phyloP scores from a whole-genome alignment of 2,113 vertebrate species.

The Alces alces region DNA sequence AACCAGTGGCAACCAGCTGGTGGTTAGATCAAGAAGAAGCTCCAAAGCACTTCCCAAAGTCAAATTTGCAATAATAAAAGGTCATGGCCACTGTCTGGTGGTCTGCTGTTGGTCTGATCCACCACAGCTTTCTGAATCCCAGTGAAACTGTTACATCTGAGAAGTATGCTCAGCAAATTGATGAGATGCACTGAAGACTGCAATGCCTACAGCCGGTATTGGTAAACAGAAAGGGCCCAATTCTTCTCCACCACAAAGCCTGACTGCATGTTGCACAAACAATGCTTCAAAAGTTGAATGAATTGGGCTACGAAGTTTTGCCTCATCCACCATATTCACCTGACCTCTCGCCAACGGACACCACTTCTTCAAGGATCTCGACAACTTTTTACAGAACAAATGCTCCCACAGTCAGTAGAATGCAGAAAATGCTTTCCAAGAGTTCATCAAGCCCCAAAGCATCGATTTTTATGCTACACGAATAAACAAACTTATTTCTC shows the following conservation, averaged over 20 bases:
- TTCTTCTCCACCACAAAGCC: neutral
- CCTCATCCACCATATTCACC: neutral
- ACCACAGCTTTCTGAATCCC: neutral
- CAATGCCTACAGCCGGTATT: neutral
- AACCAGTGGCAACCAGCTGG: fast-evolving
- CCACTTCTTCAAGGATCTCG: neutral
- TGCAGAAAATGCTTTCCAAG: neutral
- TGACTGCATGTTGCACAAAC: neutral
- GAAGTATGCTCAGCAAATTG: neutral
- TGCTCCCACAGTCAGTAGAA: neutral
- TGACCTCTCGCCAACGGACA: fast-evolving
- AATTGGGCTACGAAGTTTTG: neutral
- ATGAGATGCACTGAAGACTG: neutral
- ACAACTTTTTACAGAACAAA: neutral
- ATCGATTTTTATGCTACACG: neutral
- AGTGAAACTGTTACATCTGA: neutral
- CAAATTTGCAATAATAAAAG: neutral
- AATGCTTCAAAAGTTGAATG: neutral
- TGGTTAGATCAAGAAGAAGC: neutral
- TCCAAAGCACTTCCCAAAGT: neutral
- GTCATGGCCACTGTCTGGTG: neutral
- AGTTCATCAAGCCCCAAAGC: neutral
- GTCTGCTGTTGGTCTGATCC: neutral
- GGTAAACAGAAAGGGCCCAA: neutral
- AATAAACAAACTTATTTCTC: neutral